phyloP scores from a whole-genome alignment of 2,888 invertebrate species.

The Drosophila incognita region DNA sequence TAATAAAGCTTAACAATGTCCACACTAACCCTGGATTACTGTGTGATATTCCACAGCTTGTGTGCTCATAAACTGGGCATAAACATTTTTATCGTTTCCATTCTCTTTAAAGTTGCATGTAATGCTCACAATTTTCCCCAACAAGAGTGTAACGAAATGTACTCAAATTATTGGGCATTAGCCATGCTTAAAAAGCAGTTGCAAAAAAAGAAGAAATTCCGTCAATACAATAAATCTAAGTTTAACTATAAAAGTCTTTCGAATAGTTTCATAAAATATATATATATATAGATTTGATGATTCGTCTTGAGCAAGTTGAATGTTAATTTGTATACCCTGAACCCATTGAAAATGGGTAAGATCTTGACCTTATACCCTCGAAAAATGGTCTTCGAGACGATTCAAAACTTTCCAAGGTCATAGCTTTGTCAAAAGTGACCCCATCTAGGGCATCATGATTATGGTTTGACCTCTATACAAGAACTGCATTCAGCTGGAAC shows the following conservation, averaged over 20 bases:
- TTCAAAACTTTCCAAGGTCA: background rate
- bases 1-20: constrained; percentile 36
- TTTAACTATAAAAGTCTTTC: background rate
- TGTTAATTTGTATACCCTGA: background rate
- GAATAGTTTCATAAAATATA: background rate
- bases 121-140: background rate
- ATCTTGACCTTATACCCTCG: background rate
- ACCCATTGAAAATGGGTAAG: background rate
- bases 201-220: background rate
- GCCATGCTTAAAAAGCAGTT: constrained; percentile 7
- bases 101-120: background rate
- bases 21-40: constrained; percentile 40
- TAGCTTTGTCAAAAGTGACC: accelerated
- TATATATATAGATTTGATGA: background rate
- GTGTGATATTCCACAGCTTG: constrained; percentile 72
- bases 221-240: background rate
- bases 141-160: background rate
- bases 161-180: constrained; percentile 24
- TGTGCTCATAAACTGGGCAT: constrained; percentile 64
- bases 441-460: accelerated
- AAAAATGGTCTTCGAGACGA: background rate
- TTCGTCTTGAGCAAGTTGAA: background rate
- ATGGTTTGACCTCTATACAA: background rate
- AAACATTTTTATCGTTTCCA: constrained; percentile 67
- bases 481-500: background rate